phyloP scores from a whole-genome alignment of 1,140 invertebrate species.

The Aphelinus certus region DNA sequence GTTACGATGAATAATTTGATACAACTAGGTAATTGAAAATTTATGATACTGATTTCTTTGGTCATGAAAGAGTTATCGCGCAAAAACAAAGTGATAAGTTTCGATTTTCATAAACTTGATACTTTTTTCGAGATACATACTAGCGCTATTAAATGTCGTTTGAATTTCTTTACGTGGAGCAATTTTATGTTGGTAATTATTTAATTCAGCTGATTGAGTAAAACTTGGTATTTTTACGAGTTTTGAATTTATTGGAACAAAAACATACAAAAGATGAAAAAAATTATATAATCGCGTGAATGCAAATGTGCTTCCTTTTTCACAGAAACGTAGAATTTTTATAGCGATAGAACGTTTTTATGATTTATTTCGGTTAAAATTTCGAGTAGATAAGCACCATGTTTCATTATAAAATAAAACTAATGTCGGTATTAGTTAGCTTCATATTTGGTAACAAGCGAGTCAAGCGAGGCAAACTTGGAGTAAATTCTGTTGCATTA shows the following conservation, averaged over 20 bases:
- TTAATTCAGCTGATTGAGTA: slow-evolving; percentile 22
- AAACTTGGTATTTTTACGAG: slow-evolving; percentile 28
- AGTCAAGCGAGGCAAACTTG: slow-evolving; percentile 1
- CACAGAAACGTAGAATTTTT: slow-evolving; percentile 34
- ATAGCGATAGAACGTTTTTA: slow-evolving; percentile 32
- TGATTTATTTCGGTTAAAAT: slow-evolving; percentile 27
- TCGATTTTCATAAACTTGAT: too few relatives aligned
- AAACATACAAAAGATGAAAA: slow-evolving; percentile 19
- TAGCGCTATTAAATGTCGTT: slow-evolving; percentile 19
- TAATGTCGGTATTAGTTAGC: slow-evolving; percentile 12
- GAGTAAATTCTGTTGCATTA: slow-evolving; percentile 30
- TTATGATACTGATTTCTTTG: slow-evolving; percentile 60
- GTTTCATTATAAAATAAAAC: slow-evolving; percentile 21
- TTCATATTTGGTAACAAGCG: slow-evolving; percentile 26
- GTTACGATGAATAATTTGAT: slow-evolving; percentile 65
- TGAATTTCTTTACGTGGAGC: slow-evolving; percentile 23
- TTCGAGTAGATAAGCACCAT: slow-evolving; percentile 12
- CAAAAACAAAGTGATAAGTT: slow-evolving; percentile 48
- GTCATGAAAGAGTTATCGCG: slow-evolving; percentile 55
- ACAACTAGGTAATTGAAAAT: slow-evolving; percentile 60
- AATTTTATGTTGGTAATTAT: slow-evolving; percentile 38
- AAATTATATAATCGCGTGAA: slow-evolving; percentile 30
- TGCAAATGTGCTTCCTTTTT: slow-evolving; percentile 42
- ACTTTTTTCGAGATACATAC: slow-evolving; percentile 27
- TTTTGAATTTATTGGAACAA: slow-evolving; percentile 32